Conservation (phyloP, 2,888 invertebrate species). For the Urechis unicinctus region DNA sequence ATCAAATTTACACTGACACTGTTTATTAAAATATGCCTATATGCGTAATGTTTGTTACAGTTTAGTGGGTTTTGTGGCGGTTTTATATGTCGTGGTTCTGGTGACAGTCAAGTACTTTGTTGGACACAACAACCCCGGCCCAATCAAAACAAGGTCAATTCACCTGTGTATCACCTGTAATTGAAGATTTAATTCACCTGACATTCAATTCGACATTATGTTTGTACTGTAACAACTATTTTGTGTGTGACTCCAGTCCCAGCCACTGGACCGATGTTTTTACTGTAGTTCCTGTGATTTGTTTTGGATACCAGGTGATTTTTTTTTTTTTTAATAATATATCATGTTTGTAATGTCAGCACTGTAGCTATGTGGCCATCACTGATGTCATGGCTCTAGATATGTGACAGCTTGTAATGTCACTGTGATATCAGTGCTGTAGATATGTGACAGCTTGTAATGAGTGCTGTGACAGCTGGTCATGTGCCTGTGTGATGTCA, state of each 20-base stretch:
- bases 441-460: not conserved
- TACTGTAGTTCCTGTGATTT: conserved; percentile 58
- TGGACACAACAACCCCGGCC: conserved; percentile 25
- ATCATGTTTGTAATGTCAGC: too few species aligned
- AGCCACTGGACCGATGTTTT: conserved; percentile 56
- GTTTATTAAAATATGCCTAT: conserved; percentile 5
- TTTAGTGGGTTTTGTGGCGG: conserved; percentile 57
- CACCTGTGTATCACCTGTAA: conserved; percentile 3
- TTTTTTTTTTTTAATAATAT: too few species aligned
- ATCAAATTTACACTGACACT: not conserved
- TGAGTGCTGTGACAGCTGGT: not conserved
- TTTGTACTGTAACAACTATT: too few species aligned
- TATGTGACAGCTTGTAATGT: too few species aligned
- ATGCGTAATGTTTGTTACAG: conserved; percentile 46
- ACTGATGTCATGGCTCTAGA: not conserved
- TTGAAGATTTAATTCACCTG: conserved; percentile 9
- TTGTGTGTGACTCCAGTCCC: conserved; percentile 47
- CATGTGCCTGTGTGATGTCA: conserved; percentile 11
- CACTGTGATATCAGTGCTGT: not conserved
- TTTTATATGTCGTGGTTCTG: conserved; percentile 57
- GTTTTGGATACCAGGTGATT: conserved; percentile 62
- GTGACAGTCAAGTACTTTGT: conserved; percentile 51
- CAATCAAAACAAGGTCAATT: conserved; percentile 39
- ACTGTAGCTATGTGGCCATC: not conserved
- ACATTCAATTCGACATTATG: too few species aligned